A percentile compares a stretch with the other conserved stretches of the same genome.
Evolutionary conservation across 2,888 invertebrate species (phyloP).

Genomic region (Rapana venosa): DNA sequence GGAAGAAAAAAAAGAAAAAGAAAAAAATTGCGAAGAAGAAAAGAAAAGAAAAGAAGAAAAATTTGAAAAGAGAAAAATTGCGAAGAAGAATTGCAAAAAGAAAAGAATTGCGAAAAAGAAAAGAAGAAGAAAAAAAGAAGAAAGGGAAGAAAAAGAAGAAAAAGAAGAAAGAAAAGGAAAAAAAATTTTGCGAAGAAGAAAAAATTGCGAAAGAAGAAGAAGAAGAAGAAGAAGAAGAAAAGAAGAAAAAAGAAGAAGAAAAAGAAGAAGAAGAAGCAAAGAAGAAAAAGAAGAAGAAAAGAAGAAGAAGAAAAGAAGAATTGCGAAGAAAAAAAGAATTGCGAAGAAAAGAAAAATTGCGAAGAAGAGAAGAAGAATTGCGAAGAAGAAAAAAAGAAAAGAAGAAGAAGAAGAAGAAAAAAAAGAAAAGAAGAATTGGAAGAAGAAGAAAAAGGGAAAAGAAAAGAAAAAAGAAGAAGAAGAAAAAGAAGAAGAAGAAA

Average conservation of each 20-base stretch:
- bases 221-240: conserved; percentile 22
- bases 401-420: neutral
- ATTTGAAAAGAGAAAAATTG: too few species aligned
- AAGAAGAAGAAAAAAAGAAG: neutral
- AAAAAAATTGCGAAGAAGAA: neutral
- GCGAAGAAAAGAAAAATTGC: neutral
- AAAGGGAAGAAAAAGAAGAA: neutral
- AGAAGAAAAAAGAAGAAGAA: conserved; percentile 1
- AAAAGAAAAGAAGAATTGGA: neutral
- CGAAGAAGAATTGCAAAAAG: too few species aligned
- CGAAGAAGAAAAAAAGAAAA: neutral
- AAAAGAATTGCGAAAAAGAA: neutral
- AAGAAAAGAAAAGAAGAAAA: neutral
- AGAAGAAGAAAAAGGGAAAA: neutral
- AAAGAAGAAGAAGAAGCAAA: conserved; percentile 20
- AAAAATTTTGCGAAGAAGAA: neutral
- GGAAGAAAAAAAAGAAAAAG: neutral
- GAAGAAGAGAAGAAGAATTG: neutral
- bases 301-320: neutral
- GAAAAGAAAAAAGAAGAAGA: neutral
- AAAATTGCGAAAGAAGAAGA: neutral
- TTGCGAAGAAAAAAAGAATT: neutral
- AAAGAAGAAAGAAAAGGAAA: neutral
- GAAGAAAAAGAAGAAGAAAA: conserved; percentile 2
- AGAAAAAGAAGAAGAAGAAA: neutral